phyloP scores from a whole-genome alignment of 2,888 invertebrate species.

The Byasa hedistus region DNA sequence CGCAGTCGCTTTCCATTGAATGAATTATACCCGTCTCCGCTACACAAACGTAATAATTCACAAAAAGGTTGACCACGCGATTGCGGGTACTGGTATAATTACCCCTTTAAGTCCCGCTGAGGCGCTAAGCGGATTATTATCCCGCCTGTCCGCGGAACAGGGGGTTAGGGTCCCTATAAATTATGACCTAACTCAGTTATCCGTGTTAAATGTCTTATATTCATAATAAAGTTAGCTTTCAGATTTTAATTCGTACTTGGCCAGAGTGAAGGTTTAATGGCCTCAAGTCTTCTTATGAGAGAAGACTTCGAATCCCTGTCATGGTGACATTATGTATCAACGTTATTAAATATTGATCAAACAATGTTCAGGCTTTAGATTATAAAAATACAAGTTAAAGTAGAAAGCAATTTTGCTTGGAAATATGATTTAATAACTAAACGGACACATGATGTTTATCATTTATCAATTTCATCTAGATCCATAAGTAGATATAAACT shows the following conservation, averaged over 20 bases:
- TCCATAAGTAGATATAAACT: too few species aligned
- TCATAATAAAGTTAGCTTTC: not conserved
- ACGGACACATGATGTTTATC: too few species aligned
- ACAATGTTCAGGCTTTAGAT: too few species aligned
- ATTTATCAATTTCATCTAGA: too few species aligned
- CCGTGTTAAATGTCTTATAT: constrained; percentile 1
- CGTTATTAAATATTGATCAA: too few species aligned
- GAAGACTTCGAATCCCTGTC: too few species aligned
- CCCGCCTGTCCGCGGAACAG: constrained; percentile 42
- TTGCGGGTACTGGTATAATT: constrained; percentile 48
- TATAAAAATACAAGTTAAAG: too few species aligned
- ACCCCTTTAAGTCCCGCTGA: constrained; percentile 53
- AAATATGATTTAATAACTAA: too few species aligned
- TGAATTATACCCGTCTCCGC: constrained; percentile 11
- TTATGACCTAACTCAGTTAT: constrained; percentile 22
- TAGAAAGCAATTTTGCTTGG: too few species aligned
- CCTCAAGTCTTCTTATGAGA: too few species aligned
- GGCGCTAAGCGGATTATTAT: constrained; percentile 51
- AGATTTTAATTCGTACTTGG: not conserved
- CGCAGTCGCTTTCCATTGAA: not conserved
- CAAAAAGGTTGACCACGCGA: constrained; percentile 43
- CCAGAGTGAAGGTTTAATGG: too few species aligned
- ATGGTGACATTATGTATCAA: too few species aligned
- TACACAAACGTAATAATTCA: constrained; percentile 35
- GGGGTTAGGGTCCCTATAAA: constrained; percentile 39